A percentile compares a stretch with the other conserved stretches of the same genome.
These are phyloP conservation scores for Eristalis pertinax DNA, from an alignment of 2,888 invertebrate species.

Conservation along the genomic window DNA sequence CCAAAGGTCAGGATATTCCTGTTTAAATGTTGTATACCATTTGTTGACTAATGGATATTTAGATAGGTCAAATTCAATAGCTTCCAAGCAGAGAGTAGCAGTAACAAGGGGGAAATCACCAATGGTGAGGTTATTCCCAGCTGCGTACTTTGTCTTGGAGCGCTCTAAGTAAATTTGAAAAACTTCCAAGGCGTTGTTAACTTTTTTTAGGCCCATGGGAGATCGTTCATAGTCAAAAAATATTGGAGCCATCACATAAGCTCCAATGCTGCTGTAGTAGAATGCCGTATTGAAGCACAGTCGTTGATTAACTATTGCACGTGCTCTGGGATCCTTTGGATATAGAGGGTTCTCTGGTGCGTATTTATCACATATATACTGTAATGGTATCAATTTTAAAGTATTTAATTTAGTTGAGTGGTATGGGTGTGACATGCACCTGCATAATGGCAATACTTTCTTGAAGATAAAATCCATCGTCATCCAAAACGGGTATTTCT, in stretches of 20 bases:
- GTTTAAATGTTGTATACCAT: constrained; percentile 89
- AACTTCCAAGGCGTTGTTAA: constrained; percentile 85
- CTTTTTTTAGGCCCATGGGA: constrained; percentile 86
- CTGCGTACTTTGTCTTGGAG: constrained; percentile 85
- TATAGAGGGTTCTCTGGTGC: constrained; percentile 86
- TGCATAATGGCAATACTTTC: constrained; percentile 87
- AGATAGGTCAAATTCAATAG: constrained; percentile 85
- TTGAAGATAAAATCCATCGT: constrained; percentile 89
- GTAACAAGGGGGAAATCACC: constrained; percentile 89
- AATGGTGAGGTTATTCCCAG: constrained; percentile 87
- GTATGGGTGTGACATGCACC: constrained; percentile 33
- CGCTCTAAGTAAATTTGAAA: constrained; percentile 87
- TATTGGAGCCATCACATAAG: constrained; percentile 85
- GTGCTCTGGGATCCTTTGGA: constrained; percentile 86
- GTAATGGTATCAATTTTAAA: constrained; percentile 73
- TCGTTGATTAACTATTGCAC: constrained; percentile 90
- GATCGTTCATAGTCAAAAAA: constrained; percentile 89
- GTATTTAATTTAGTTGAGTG: not conserved
- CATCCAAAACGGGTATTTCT: constrained; percentile 90
- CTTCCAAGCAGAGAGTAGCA: constrained; percentile 88
- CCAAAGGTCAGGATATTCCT: constrained; percentile 87
- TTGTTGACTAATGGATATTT: constrained; percentile 84
- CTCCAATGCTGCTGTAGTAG: constrained; percentile 86
- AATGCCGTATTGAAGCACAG: constrained; percentile 90
- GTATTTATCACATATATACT: constrained; percentile 90